Percentiles rank a stretch among this genome's conserved stretches.
These are phyloP conservation scores for Neomorphus geoffroyi DNA, from an alignment of 2,797 vertebrate species.

Conservation along the genomic window DNA sequence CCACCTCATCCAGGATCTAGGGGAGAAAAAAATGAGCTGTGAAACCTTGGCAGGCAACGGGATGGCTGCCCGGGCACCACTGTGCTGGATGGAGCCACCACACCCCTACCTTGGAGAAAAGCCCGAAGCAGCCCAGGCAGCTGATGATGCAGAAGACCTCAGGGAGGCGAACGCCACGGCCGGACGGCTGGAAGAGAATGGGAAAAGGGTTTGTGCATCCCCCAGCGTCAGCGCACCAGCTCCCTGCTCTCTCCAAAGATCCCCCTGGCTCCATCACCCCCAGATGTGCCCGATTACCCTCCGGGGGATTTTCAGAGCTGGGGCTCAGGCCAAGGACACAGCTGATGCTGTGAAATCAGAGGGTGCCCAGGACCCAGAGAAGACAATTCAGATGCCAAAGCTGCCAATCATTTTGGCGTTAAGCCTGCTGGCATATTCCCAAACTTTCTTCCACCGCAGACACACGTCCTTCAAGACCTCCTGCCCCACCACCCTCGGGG, in stretches of 20 bases:
- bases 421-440: background rate
- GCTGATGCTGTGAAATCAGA: background rate
- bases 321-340: background rate
- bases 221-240: background rate
- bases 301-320: background rate
- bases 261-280: accelerated
- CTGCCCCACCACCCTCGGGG: background rate
- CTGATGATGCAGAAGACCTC: slow-evolving; percentile 97
- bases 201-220: background rate
- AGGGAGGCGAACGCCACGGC: slow-evolving; percentile 86
- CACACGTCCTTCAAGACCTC: accelerated
- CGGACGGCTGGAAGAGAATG: slow-evolving; percentile 80
- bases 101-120: slow-evolving; percentile 90
- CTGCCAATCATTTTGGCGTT: background rate
- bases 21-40: background rate
- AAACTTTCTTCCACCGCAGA: background rate
- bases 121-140: slow-evolving; percentile 90
- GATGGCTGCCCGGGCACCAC: accelerated
- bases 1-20: slow-evolving; percentile 95
- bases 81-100: accelerated
- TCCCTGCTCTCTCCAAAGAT: accelerated
- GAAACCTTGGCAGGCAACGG: accelerated
- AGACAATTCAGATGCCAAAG: background rate
- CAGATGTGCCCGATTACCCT: accelerated
- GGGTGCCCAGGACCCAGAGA: background rate